phyloP scores from a whole-genome alignment of 2,797 vertebrate species.

The Philypnodon macrostomus region DNA sequence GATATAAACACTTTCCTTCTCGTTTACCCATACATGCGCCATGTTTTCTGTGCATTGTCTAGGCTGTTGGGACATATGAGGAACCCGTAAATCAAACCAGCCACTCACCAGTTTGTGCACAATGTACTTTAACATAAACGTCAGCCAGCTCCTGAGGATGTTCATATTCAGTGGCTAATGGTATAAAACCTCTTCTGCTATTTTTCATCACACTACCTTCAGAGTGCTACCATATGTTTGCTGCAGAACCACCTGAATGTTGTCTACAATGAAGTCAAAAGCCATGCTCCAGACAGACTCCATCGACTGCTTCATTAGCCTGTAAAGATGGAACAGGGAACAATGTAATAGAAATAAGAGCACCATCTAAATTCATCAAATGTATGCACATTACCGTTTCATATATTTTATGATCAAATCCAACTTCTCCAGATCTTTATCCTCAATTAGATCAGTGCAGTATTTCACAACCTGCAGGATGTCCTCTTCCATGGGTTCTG shows the following conservation, averaged over 20 bases:
- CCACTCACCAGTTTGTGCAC: neutral
- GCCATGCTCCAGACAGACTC: constrained; percentile 99
- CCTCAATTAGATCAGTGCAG: constrained; percentile 96
- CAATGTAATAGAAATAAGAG: neutral
- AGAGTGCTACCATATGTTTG: constrained; percentile 95
- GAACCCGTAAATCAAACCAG: constrained; percentile 1
- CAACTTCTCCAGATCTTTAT: constrained; percentile 95
- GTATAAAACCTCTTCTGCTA: neutral
- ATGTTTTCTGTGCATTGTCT: neutral
- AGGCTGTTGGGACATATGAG: neutral
- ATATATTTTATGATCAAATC: constrained; percentile 97
- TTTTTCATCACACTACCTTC: constrained; percentile 83
- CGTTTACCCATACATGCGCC: neutral
- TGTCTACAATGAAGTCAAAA: constrained; percentile 98
- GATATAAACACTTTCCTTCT: constrained; percentile 1
- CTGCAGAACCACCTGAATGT: constrained; percentile 96
- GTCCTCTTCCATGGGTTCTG: constrained; percentile 99
- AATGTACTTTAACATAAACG: neutral
- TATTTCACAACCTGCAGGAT: constrained; percentile 97
- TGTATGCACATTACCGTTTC: constrained; percentile 82
- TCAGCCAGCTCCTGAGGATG: neutral
- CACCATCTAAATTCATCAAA: neutral
- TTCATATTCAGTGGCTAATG: neutral
- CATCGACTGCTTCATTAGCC: constrained; percentile 94
- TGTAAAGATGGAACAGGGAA: constrained; percentile 46